phyloP scores from a whole-genome alignment of 2,797 vertebrate genomes.

The Simalia tracyae region DNA sequence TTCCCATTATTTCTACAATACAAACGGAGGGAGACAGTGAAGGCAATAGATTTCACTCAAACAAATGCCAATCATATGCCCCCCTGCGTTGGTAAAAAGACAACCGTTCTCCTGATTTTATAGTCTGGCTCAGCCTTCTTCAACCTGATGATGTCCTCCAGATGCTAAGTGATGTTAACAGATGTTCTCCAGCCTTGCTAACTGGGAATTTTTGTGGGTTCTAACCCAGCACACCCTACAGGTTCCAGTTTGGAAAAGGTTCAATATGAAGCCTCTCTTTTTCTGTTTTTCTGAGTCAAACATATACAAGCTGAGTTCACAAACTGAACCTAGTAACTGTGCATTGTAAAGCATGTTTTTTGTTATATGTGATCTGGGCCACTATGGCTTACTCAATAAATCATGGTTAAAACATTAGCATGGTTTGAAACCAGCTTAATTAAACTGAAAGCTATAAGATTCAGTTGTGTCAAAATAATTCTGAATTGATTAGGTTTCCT shows the following conservation, averaged over 20 bases:
- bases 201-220: neutral
- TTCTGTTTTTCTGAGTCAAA: neutral
- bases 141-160: neutral
- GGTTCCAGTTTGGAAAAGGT: neutral
- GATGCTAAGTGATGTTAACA: neutral
- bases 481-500: neutral
- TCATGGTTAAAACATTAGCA: neutral
- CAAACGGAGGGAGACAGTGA: neutral
- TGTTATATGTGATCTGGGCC: neutral
- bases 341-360: neutral
- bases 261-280: neutral
- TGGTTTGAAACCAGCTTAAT: neutral
- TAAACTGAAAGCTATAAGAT: neutral
- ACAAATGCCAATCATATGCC: neutral
- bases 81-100: neutral
- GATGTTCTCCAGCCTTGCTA: neutral
- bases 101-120: neutral
- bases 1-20: rapidly evolving
- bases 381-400: neutral
- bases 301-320: neutral
- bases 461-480: conserved; percentile 2
- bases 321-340: neutral
- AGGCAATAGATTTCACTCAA: neutral
- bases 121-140: neutral
- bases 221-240: neutral